Conservation (phyloP, 2,797 vertebrate genomes). For the Trichosurus vulpecula region DNA sequence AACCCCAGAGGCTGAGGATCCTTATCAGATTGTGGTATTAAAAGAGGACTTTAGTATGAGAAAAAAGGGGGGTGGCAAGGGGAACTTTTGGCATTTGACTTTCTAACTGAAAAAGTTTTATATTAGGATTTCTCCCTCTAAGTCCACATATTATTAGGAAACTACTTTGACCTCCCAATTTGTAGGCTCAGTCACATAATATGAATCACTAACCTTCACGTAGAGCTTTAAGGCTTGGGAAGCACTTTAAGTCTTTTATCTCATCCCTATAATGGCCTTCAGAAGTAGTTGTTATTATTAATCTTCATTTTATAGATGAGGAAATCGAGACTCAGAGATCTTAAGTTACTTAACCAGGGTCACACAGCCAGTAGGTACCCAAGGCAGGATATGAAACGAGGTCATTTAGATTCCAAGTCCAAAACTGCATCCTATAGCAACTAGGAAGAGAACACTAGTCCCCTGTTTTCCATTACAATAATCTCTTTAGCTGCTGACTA, state of each 20-base stretch:
- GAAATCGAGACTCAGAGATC: not conserved
- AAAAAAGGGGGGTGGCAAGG: not conserved
- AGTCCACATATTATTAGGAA: not conserved
- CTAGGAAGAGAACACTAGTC: not conserved
- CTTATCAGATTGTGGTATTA: not conserved
- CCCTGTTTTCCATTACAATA: not conserved
- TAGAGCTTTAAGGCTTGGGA: not conserved
- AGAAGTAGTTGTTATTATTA: not conserved
- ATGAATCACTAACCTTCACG: not conserved
- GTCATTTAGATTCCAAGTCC: not conserved
- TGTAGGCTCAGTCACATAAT: not conserved
- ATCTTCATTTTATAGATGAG: not conserved
- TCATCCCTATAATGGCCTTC: not conserved
- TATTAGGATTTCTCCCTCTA: not conserved
- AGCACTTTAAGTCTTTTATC: not conserved
- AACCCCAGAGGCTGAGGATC: not conserved
- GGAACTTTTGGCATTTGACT: not conserved
- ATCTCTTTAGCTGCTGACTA: not conserved
- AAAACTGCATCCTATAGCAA: not conserved
- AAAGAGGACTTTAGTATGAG: not conserved
- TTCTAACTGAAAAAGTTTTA: not conserved
- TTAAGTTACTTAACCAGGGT: not conserved
- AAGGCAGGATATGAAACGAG: not conserved
- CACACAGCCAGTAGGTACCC: not conserved
- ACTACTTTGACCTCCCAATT: not conserved